Conservation (phyloP, 2,888 invertebrate species). For the Stenichneumon culpator region DNA sequence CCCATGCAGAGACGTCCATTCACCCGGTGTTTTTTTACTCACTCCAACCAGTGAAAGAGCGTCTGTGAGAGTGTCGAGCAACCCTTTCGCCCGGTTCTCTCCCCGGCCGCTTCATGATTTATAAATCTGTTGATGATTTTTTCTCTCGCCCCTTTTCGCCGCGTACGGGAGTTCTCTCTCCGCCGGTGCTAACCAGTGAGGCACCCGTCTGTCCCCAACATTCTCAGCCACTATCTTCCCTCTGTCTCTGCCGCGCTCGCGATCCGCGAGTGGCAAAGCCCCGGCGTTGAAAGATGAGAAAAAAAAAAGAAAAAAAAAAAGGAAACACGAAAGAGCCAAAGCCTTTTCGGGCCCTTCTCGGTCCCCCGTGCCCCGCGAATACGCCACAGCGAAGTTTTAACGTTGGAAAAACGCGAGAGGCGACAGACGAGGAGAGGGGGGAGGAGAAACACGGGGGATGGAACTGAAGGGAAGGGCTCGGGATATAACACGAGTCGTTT, state of each 20-base stretch:
- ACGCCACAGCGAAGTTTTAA: conserved; percentile 50
- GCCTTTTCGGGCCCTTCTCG: conserved; percentile 44
- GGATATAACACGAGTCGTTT: conserved; percentile 55
- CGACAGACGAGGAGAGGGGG: conserved; percentile 33
- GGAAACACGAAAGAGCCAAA: conserved; percentile 45
- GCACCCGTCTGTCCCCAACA: conserved; percentile 10
- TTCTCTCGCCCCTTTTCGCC: conserved; percentile 25
- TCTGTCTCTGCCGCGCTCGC: conserved; percentile 13
- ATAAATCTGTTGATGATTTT: conserved; percentile 60
- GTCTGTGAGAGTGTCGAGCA: not conserved
- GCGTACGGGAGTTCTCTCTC: conserved; percentile 20
- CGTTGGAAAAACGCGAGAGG: conserved; percentile 44
- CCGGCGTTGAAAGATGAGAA: conserved; percentile 59
- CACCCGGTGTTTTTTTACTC: not conserved
- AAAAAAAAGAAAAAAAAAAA: conserved; percentile 32
- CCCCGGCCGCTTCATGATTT: conserved; percentile 32
- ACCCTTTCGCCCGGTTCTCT: conserved; percentile 12
- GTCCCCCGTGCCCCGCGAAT: conserved; percentile 1
- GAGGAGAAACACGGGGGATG: conserved; percentile 9
- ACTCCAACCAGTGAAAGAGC: not conserved
- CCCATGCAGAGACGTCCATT: conserved; percentile 1
- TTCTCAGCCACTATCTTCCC: conserved; percentile 25
- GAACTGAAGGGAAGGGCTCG: conserved; percentile 3
- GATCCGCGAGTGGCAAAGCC: conserved; percentile 45
- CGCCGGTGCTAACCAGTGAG: not conserved